These are phyloP conservation scores for Gnathonemus echidnorhynchus DNA, from an alignment of 2,113 vertebrate species.

Conservation along the genomic window DNA sequence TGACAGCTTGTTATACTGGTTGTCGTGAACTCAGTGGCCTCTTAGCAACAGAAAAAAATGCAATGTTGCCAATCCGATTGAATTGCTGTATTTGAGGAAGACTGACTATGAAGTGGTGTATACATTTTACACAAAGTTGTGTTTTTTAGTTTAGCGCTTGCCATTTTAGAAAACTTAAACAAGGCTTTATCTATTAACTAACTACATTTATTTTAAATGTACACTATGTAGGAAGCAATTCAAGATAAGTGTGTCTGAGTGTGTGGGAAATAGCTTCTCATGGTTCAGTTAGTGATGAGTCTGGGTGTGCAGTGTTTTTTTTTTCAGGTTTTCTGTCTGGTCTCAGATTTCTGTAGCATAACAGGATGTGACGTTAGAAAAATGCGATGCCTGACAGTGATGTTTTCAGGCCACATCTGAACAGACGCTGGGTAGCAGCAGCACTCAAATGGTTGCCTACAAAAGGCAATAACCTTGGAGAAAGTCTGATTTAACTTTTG, in stretches of 20 bases:
- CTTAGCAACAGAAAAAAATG: neutral
- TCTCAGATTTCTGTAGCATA: conserved; percentile 29
- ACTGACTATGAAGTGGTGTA: neutral
- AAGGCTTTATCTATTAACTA: neutral
- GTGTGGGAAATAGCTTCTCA: neutral
- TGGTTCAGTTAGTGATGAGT: neutral
- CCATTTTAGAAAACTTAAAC: neutral
- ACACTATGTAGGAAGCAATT: neutral
- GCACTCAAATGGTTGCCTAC: neutral
- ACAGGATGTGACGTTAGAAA: conserved; percentile 45
- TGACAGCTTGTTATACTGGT: neutral
- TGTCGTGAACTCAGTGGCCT: neutral
- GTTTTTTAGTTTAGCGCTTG: neutral
- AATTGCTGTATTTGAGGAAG: neutral
- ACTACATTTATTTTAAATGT: neutral
- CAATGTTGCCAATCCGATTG: neutral
- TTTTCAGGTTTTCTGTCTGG: neutral
- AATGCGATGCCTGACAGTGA: neutral
- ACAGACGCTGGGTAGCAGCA: neutral
- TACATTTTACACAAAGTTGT: neutral
- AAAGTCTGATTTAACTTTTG: neutral
- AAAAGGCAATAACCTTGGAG: neutral
- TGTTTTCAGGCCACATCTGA: neutral
- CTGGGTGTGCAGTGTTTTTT: neutral
- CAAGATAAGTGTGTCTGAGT: neutral